Evolutionary conservation across 2,113 vertebrate genomes (phyloP).

Genomic region (Cyanoliseus patagonus): DNA sequence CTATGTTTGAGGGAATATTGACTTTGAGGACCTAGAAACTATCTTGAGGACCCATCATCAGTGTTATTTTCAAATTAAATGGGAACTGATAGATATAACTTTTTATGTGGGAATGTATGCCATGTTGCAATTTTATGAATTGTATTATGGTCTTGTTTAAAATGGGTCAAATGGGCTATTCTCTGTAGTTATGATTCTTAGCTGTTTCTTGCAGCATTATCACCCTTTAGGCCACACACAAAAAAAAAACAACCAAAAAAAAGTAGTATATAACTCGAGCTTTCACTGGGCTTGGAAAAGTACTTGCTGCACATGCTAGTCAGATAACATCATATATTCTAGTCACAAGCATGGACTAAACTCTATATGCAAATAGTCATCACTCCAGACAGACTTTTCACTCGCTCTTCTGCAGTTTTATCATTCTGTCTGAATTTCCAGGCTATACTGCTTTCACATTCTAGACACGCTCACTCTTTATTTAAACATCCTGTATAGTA

Average conservation of each 20-base stretch:
- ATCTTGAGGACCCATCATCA: neutral
- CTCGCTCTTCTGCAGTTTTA: neutral
- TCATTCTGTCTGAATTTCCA: neutral
- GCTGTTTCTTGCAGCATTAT: neutral
- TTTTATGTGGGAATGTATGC: neutral
- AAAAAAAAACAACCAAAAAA: neutral
- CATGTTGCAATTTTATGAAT: neutral
- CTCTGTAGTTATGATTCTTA: neutral
- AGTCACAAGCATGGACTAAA: neutral
- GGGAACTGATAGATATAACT: neutral
- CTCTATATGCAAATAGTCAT: neutral
- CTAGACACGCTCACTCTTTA: neutral
- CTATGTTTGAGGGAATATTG: neutral
- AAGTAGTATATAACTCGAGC: neutral
- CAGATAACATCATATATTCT: neutral
- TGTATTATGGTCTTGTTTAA: neutral
- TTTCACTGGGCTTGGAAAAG: neutral
- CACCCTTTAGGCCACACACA: neutral
- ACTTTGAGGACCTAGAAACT: neutral
- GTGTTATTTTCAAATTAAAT: neutral
- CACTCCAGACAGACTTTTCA: neutral
- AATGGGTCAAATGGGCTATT: neutral
- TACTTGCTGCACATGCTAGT: neutral
- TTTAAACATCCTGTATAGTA: neutral
- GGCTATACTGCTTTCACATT: neutral